A percentile compares a stretch with the other conserved stretches of the same genome.
Conservation (phyloP, 2,888 invertebrate genomes). For the Trichopria drosophilae region DNA sequence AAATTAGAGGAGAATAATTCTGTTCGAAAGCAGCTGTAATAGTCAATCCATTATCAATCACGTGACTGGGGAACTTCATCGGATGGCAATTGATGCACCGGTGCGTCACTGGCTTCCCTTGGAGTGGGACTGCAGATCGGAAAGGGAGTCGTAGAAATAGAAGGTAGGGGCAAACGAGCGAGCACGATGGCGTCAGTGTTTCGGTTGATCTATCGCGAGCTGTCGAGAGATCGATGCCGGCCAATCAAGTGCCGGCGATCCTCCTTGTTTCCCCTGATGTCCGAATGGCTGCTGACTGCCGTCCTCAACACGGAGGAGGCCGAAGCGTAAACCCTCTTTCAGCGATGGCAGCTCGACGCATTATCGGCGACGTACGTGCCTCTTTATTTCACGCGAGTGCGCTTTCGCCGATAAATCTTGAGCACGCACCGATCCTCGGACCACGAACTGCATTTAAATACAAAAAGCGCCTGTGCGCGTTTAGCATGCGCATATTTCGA, state of each 20-base stretch:
- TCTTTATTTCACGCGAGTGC: conserved; percentile 27
- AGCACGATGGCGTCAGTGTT: conserved; percentile 44
- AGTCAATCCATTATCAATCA: no score
- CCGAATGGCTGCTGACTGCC: conserved; percentile 1
- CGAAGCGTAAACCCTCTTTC: conserved; percentile 22
- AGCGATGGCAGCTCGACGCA: conserved; percentile 23
- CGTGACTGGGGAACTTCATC: no score
- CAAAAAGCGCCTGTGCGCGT: conserved; percentile 2
- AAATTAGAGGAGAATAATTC: no score
- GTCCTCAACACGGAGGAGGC: background rate
- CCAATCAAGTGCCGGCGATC: conserved; percentile 40
- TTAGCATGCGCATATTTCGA: no score
- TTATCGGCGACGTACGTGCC: conserved; percentile 26
- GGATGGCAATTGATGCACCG: no score
- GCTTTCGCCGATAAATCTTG: conserved; percentile 25
- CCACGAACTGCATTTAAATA: conserved; percentile 9
- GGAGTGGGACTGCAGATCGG: background rate
- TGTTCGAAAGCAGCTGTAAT: no score
- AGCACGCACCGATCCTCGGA: conserved; percentile 14
- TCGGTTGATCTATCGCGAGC: conserved; percentile 44
- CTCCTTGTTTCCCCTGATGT: conserved; percentile 35
- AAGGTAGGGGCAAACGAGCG: conserved; percentile 18
- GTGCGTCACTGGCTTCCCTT: background rate
- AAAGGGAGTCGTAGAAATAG: conserved; percentile 26
- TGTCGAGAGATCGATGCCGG: conserved; percentile 43